phyloP scores from a whole-genome alignment of 2,797 vertebrate species.

The Hyperoplus lanceolatus region DNA sequence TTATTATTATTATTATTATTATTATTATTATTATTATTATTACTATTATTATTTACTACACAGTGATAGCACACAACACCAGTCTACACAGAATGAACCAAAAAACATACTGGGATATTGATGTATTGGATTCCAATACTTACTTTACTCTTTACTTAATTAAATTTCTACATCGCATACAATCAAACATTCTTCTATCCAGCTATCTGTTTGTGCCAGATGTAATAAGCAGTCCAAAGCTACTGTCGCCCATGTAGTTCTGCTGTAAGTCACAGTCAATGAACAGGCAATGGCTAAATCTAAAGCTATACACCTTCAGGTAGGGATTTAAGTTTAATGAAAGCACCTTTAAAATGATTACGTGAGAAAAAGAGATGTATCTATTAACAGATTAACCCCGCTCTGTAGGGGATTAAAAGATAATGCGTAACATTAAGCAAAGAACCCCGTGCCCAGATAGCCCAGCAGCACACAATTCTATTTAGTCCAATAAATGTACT shows the following conservation, averaged over 20 bases:
- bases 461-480: constrained; percentile 32
- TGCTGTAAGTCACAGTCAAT: not conserved
- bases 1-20: no score
- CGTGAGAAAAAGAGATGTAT: not conserved
- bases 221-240: not conserved
- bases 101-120: not conserved
- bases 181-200: not conserved
- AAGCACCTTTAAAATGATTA: constrained; percentile 32
- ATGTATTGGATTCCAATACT: not conserved
- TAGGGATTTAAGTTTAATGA: not conserved
- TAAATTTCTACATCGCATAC: not conserved
- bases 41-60: not conserved
- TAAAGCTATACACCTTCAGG: not conserved
- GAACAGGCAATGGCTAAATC: not conserved
- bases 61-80: not conserved
- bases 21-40: no score
- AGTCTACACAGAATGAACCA: not conserved
- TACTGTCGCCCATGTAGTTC: not conserved
- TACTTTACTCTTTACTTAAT: not conserved
- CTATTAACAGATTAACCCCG: not conserved
- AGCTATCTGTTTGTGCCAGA: not conserved
- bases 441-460: not conserved
- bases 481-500: constrained; percentile 50
- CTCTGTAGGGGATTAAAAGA: constrained; percentile 15
- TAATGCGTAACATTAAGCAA: constrained; percentile 6